Conservation (phyloP, 1,140 invertebrate genomes). For the Pseudomyrmex cubaensis region DNA sequence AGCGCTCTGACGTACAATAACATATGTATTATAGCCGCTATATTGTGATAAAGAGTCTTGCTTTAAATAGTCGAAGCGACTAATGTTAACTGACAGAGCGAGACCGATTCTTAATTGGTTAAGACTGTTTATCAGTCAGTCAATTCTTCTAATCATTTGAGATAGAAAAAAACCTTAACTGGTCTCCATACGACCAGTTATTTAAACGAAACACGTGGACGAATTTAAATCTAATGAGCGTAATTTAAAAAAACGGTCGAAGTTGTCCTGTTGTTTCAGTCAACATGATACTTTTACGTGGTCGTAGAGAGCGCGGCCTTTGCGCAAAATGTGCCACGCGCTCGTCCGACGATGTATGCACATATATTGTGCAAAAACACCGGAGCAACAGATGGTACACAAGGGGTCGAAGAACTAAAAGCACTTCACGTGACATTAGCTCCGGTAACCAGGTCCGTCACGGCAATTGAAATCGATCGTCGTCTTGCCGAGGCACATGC, state of each 20-base stretch:
- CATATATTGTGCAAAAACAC: slow-evolving; percentile 37
- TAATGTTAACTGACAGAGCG: not conserved
- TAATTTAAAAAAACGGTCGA: not conserved
- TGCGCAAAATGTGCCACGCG: not conserved
- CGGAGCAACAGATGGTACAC: slow-evolving; percentile 60
- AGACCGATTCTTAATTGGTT: not conserved
- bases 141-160: slow-evolving; percentile 29
- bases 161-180: not conserved
- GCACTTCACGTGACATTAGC: slow-evolving; percentile 25
- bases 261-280: not conserved
- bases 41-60: not conserved
- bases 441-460: slow-evolving; percentile 13
- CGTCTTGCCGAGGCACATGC: not conserved
- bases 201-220: slow-evolving; percentile 8
- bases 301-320: not conserved
- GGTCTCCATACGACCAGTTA: not conserved
- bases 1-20: not conserved
- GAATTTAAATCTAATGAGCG: not conserved
- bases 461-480: slow-evolving; percentile 56
- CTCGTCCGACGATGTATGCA: not conserved
- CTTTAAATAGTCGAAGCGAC: not conserved
- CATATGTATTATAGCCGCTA: not conserved
- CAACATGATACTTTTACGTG: not conserved
- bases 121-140: slow-evolving; percentile 25
- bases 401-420: slow-evolving; percentile 48